These are phyloP conservation scores for Carassius auratus DNA, from an alignment of 2,113 vertebrate genomes.

Conservation along the genomic window DNA sequence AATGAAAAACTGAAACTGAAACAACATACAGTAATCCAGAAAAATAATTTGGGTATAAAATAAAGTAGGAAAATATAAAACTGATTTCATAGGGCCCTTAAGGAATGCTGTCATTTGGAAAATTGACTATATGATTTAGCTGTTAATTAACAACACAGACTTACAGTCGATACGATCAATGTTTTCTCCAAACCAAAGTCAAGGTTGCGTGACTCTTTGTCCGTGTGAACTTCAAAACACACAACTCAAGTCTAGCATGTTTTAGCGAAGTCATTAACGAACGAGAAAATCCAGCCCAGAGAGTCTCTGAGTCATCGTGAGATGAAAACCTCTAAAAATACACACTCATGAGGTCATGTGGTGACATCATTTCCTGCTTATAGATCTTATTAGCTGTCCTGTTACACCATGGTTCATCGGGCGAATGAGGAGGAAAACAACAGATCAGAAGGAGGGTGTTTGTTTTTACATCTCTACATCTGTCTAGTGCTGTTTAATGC, in stretches of 20 bases:
- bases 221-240: constrained; percentile 3
- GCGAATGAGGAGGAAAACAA: background rate
- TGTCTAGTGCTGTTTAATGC: background rate
- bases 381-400: background rate
- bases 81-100: too few species aligned
- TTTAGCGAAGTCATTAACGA: constrained; percentile 47
- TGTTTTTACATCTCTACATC: background rate
- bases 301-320: constrained; percentile 65
- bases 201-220: constrained; percentile 32
- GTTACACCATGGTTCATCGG: background rate
- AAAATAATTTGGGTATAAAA: background rate
- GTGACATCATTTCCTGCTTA: constrained; percentile 61
- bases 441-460: background rate
- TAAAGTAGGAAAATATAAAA: too few species aligned
- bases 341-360: constrained; percentile 61
- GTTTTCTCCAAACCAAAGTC: constrained; percentile 22
- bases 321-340: constrained; percentile 63
- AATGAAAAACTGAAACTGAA: too few species aligned
- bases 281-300: constrained; percentile 44
- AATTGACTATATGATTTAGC: background rate
- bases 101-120: too few species aligned
- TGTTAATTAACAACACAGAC: background rate
- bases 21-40: too few species aligned
- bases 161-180: background rate
- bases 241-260: background rate